Percentiles rank a stretch among this genome's conserved stretches.
Conservation (phyloP, 1,140 invertebrate genomes). For the Papilio helenus region DNA sequence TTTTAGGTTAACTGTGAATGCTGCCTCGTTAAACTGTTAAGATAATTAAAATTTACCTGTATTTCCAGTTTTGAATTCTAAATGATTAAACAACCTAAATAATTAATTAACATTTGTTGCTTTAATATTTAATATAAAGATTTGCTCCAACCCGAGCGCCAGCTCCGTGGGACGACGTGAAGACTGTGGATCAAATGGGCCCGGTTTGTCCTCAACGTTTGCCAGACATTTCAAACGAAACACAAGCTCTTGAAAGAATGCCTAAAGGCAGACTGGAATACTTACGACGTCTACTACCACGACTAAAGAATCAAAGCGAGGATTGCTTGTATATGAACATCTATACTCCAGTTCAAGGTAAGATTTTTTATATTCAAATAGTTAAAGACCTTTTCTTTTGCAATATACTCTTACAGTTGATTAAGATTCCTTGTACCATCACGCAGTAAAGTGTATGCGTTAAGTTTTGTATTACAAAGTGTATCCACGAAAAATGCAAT, state of each 20-base stretch:
- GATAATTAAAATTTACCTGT: not conserved
- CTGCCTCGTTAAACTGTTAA: not conserved
- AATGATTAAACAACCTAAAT: not conserved
- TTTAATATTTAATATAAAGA: slow-evolving; percentile 70
- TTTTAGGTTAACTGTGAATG: not conserved
- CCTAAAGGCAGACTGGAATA: slow-evolving; percentile 95
- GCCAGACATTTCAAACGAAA: slow-evolving; percentile 93
- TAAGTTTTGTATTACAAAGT: not conserved
- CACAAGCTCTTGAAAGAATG: slow-evolving; percentile 91
- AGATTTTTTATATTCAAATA: slow-evolving; percentile 61
- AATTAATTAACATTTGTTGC: not conserved
- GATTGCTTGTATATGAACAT: slow-evolving; percentile 99
- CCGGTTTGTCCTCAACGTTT: slow-evolving; percentile 96
- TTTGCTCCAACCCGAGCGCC: slow-evolving; percentile 96
- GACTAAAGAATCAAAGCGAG: slow-evolving; percentile 95
- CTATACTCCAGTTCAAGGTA: slow-evolving; percentile 96
- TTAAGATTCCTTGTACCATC: not conserved
- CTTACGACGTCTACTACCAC: slow-evolving; percentile 91
- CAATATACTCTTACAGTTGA: not conserved
- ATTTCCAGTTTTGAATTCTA: not conserved
- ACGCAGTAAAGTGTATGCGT: not conserved
- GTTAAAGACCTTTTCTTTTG: not conserved
- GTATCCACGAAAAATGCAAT: not conserved
- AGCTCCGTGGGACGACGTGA: slow-evolving; percentile 94
- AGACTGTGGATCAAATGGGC: slow-evolving; percentile 90